These are phyloP conservation scores for Drosophila lini DNA, from an alignment of 1,140 invertebrate species.

Conservation along the genomic window DNA sequence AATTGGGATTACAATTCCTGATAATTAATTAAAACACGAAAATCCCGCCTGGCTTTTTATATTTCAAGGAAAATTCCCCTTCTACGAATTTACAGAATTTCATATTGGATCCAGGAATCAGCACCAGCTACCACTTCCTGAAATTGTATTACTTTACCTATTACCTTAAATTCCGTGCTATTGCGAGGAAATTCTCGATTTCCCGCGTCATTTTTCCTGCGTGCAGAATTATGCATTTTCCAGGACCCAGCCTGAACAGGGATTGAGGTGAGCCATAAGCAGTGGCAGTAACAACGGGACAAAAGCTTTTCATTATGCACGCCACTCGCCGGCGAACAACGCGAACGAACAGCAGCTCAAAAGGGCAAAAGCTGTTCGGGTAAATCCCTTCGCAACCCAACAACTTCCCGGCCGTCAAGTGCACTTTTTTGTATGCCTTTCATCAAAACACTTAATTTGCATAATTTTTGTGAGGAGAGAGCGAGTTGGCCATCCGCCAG, in stretches of 20 bases:
- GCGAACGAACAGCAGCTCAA: constrained; percentile 50
- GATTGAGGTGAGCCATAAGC: constrained; percentile 46
- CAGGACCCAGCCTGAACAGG: constrained; percentile 7
- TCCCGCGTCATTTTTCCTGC: constrained; percentile 1
- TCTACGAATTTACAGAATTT: background rate
- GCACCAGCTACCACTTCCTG: background rate
- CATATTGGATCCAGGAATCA: background rate
- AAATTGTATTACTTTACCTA: background rate
- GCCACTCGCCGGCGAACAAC: constrained; percentile 42
- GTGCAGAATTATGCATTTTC: constrained; percentile 35
- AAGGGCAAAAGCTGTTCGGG: constrained; percentile 44
- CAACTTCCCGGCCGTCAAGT: constrained; percentile 54
- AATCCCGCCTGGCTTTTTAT: no score
- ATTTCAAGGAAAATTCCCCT: background rate
- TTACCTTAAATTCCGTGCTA: background rate
- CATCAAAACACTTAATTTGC: constrained; percentile 81
- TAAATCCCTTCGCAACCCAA: constrained; percentile 8
- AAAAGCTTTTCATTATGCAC: constrained; percentile 63
- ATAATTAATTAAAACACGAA: background rate
- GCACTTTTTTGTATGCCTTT: constrained; percentile 73
- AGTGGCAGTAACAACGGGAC: constrained; percentile 33
- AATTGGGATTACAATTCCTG: background rate
- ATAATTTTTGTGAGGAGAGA: constrained; percentile 70
- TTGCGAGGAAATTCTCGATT: background rate
- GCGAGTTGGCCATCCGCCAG: constrained; percentile 9